Percentiles rank a stretch among this genome's conserved stretches.
Conservation (phyloP, 2,113 vertebrate genomes). For the Bombycilla garrulus region DNA sequence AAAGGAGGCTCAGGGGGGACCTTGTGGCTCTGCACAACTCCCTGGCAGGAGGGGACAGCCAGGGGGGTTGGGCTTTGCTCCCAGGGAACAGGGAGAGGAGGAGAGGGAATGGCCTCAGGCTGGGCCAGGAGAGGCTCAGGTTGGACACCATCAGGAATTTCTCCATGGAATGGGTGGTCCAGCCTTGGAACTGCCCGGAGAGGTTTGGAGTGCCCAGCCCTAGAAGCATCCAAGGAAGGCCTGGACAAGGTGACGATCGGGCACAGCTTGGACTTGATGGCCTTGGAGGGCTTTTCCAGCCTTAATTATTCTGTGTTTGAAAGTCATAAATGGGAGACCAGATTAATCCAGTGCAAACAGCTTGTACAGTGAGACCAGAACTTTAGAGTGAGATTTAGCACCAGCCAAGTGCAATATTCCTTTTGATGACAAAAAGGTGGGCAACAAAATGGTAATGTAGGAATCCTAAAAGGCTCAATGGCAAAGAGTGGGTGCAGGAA, state of each 20-base stretch:
- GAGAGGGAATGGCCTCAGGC: not conserved
- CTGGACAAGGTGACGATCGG: not conserved
- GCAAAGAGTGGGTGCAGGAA: not conserved
- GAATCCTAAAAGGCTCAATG: not conserved
- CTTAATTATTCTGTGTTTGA: not conserved
- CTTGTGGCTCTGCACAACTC: not conserved
- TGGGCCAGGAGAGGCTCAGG: not conserved
- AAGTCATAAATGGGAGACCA: not conserved
- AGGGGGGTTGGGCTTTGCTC: not conserved
- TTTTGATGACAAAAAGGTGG: not conserved
- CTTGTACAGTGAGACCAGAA: not conserved
- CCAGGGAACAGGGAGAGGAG: not conserved
- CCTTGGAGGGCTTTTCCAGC: not conserved
- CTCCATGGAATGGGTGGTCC: not conserved
- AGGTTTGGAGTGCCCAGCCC: not conserved
- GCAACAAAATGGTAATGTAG: not conserved
- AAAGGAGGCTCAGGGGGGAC: not conserved
- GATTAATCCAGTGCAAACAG: not conserved
- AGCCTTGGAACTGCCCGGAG: not conserved
- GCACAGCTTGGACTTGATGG: accelerated
- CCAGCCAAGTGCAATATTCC: not conserved
- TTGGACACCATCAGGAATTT: accelerated
- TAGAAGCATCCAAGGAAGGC: not conserved
- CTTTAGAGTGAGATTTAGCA: not conserved
- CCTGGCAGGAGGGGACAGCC: not conserved